These are phyloP conservation scores for Lordiphosa andalusiaca DNA, from an alignment of 2,888 invertebrate genomes.

Conservation along the genomic window DNA sequence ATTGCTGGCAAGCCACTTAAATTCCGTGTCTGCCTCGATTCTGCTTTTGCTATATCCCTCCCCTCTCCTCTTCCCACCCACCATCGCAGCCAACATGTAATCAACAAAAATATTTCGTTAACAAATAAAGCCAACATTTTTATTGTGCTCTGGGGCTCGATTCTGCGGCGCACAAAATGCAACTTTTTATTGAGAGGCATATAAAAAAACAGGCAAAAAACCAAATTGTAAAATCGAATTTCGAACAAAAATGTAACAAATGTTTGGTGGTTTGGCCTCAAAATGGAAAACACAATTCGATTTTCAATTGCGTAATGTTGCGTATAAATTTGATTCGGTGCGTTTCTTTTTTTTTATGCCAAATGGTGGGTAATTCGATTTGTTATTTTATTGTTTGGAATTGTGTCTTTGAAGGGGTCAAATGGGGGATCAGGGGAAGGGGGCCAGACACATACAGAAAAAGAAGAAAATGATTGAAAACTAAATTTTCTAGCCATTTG, in stretches of 20 bases:
- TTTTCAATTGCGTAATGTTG: slow-evolving; percentile 71
- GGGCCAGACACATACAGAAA: no score
- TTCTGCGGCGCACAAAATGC: slow-evolving; percentile 37
- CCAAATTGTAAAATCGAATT: slow-evolving; percentile 67
- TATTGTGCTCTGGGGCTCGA: slow-evolving; percentile 68
- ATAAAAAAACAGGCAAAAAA: slow-evolving; percentile 14
- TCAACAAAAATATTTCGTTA: slow-evolving; percentile 37
- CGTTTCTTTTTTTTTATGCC: slow-evolving; percentile 16
- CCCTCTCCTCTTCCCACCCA: neutral
- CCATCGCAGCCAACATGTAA: slow-evolving; percentile 27
- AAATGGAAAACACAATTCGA: slow-evolving; percentile 53
- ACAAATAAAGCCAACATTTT: slow-evolving; percentile 33
- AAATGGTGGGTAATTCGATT: slow-evolving; percentile 49
- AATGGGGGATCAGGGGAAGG: no score
- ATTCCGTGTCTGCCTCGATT: slow-evolving; percentile 3
- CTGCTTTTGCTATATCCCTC: neutral
- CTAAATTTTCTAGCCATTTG: no score
- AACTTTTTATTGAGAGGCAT: slow-evolving; percentile 43
- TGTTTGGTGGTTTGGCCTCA: slow-evolving; percentile 25
- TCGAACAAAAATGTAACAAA: slow-evolving; percentile 28
- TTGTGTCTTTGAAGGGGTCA: slow-evolving; percentile 11
- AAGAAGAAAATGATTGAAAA: no score
- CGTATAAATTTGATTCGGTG: slow-evolving; percentile 58
- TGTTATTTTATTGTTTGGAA: slow-evolving; percentile 46
- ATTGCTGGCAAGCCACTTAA: slow-evolving; percentile 65